Evolutionary conservation across 2,797 vertebrate species (phyloP).

Genomic region (Pogoniulus pusillus): DNA sequence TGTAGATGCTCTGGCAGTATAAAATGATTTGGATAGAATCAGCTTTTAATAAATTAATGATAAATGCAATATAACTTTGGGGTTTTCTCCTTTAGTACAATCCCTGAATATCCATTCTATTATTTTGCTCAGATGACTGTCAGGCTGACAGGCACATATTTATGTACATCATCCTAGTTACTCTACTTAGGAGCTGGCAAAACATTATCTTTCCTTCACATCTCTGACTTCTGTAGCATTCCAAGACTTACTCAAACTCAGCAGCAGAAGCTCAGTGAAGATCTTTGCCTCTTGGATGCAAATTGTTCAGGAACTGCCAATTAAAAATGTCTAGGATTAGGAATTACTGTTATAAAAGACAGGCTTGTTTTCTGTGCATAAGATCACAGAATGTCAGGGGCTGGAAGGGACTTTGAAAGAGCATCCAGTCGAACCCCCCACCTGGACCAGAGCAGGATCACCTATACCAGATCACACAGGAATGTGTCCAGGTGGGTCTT

Average conservation of each 20-base stretch:
- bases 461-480: too few species aligned
- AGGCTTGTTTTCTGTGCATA: slow-evolving; percentile 15
- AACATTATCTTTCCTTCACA: slow-evolving; percentile 44
- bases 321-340: slow-evolving; percentile 50
- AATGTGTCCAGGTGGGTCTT: too few species aligned
- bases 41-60: not conserved
- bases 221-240: slow-evolving; percentile 36
- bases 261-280: slow-evolving; percentile 26
- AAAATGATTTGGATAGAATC: not conserved
- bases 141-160: slow-evolving; percentile 27
- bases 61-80: slow-evolving; percentile 17
- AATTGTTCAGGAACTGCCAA: slow-evolving; percentile 35
- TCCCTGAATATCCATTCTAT: not conserved
- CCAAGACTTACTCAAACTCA: slow-evolving; percentile 47
- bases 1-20: not conserved
- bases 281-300: slow-evolving; percentile 44
- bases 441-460: too few species aligned
- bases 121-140: slow-evolving; percentile 29
- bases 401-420: too few species aligned
- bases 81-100: not conserved
- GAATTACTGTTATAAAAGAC: slow-evolving; percentile 25
- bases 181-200: slow-evolving; percentile 41
- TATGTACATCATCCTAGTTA: slow-evolving; percentile 36
- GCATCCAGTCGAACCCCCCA: too few species aligned
- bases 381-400: not conserved